Percentiles rank a stretch among this genome's conserved stretches.
Conservation (phyloP, 1,140 invertebrate species). For the Camponotus vicinus region DNA sequence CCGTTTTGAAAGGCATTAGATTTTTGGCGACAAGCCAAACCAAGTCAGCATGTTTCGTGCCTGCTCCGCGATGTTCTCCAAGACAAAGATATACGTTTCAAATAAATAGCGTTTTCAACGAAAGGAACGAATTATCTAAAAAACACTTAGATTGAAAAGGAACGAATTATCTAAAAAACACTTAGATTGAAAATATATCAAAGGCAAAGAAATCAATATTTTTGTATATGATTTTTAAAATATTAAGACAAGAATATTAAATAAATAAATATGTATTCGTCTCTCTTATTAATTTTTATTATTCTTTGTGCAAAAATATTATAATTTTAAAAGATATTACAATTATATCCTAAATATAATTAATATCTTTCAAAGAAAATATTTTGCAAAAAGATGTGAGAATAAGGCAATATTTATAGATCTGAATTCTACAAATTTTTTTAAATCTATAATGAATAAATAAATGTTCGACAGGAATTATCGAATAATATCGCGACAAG, state of each 20-base stretch:
- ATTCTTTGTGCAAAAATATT: background rate
- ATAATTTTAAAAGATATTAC: too few species aligned
- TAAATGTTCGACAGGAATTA: conserved; percentile 26
- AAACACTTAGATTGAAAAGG: conserved; percentile 18
- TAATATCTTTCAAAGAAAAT: background rate
- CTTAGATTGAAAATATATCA: conserved; percentile 17
- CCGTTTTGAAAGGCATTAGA: conserved; percentile 46
- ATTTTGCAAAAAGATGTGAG: background rate
- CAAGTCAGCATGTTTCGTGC: conserved; percentile 43
- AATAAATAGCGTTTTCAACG: conserved; percentile 46
- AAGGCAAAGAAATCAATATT: background rate
- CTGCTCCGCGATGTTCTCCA: conserved; percentile 38
- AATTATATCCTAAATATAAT: too few species aligned
- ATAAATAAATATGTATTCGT: background rate
- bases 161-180: conserved; percentile 39
- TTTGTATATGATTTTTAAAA: background rate
- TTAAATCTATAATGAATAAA: conserved; percentile 32
- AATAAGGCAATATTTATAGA: background rate
- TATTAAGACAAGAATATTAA: background rate
- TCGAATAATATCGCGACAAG: background rate
- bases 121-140: conserved; percentile 33
- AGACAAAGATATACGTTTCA: conserved; percentile 33
- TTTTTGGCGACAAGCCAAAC: conserved; percentile 64
- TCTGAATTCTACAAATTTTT: background rate
- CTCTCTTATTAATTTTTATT: background rate